Conservation (phyloP, 2,888 invertebrate genomes). For the Diplazon laetatorius region DNA sequence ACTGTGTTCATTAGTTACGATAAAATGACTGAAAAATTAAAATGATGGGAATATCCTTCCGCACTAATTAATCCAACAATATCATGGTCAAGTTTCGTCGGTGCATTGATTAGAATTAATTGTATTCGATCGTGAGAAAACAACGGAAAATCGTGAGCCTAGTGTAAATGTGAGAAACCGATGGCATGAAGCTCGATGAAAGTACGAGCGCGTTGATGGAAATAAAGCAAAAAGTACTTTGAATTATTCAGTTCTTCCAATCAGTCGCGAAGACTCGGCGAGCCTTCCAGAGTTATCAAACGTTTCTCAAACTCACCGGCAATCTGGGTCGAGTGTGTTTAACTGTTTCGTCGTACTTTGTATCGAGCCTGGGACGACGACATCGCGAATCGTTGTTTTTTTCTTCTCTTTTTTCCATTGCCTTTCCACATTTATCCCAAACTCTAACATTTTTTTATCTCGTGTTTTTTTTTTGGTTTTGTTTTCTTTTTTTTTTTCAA, state of each 20-base stretch:
- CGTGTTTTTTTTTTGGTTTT: too few species aligned
- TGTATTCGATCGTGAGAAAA: background rate
- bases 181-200: constrained; percentile 9
- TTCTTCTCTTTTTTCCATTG: background rate
- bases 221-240: constrained; percentile 33
- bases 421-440: background rate
- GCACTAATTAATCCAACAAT: background rate
- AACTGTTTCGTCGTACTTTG: constrained; percentile 45
- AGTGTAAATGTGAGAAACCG: background rate
- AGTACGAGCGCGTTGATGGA: constrained; percentile 35
- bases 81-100: background rate
- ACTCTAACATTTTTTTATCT: constrained; percentile 29
- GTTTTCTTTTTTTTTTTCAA: background rate
- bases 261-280: constrained; percentile 33
- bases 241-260: constrained; percentile 61
- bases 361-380: constrained; percentile 26
- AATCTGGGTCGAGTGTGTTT: constrained; percentile 58
- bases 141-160: background rate
- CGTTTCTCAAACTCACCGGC: constrained; percentile 25
- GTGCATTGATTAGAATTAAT: background rate
- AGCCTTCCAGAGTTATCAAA: constrained; percentile 22
- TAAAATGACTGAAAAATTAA: background rate
- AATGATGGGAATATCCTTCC: background rate
- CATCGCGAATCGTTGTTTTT: background rate
- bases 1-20: background rate